Conservation (phyloP, 2,888 invertebrate genomes). For the Abscondita cerata region DNA sequence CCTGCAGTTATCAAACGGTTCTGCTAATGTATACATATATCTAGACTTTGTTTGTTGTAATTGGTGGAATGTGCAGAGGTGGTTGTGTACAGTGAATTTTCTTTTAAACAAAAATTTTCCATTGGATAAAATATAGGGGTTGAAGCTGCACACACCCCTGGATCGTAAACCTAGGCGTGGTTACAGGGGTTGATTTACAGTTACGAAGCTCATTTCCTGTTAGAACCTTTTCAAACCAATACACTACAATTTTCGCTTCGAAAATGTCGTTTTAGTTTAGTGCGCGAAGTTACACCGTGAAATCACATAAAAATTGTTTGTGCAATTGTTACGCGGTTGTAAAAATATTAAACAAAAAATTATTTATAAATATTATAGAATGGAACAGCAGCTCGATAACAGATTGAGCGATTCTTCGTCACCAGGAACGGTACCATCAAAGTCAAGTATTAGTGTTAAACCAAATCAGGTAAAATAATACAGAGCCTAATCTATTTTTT, state of each 20-base stretch:
- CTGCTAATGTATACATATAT: constrained; percentile 15
- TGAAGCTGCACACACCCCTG: constrained; percentile 44
- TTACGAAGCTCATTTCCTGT: constrained; percentile 39
- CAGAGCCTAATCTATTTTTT: no score
- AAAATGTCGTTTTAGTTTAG: constrained; percentile 14
- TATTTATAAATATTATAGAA: constrained; percentile 11
- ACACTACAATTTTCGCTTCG: constrained; percentile 26
- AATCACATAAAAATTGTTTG: neutral
- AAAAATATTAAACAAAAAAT: neutral
- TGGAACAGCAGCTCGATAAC: constrained; percentile 30
- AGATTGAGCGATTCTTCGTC: constrained; percentile 36
- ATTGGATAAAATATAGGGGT: constrained; percentile 54
- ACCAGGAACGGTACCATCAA: constrained; percentile 34
- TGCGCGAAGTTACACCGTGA: constrained; percentile 13
- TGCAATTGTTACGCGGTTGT: neutral
- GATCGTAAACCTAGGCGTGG: constrained; percentile 37
- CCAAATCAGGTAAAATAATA: constrained; percentile 41
- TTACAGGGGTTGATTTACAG: constrained; percentile 38
- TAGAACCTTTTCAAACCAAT: constrained; percentile 34
- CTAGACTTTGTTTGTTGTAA: constrained; percentile 44
- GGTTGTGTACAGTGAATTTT: constrained; percentile 43
- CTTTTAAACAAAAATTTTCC: constrained; percentile 46
- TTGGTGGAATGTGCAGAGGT: constrained; percentile 55
- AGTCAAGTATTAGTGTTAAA: constrained; percentile 36
- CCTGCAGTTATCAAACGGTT: constrained; percentile 29